Evolutionary conservation across 1,140 invertebrate genomes (phyloP).

Genomic region (Apis laboriosa): DNA sequence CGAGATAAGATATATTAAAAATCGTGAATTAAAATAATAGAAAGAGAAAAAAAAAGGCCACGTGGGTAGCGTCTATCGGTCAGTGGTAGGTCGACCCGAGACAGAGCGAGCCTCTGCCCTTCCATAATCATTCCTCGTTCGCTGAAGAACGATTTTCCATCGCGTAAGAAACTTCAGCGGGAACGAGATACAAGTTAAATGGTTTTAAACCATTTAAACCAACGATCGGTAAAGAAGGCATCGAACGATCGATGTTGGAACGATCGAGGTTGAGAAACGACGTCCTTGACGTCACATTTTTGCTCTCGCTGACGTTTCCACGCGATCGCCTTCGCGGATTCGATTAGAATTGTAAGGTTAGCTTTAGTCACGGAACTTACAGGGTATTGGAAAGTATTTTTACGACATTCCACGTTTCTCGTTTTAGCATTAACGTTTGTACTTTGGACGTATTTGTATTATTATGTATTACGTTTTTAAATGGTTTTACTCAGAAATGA

Average conservation of each 20-base stretch:
- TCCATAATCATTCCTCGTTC: constrained; percentile 14
- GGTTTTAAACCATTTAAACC: no score
- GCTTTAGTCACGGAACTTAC: constrained; percentile 26
- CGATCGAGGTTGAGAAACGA: no score
- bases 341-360: constrained; percentile 30
- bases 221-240: no score
- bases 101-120: constrained; percentile 34
- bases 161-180: constrained; percentile 7
- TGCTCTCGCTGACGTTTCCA: constrained; percentile 15
- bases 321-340: background rate
- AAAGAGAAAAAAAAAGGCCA: background rate
- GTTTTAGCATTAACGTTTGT: background rate
- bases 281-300: background rate
- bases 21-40: background rate
- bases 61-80: constrained; percentile 37
- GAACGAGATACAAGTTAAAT: background rate
- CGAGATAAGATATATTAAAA: no score
- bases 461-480: background rate
- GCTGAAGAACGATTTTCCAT: background rate
- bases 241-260: background rate
- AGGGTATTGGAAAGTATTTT: constrained; percentile 52
- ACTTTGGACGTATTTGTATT: background rate
- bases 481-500: background rate
- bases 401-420: constrained; percentile 9
- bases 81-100: constrained; percentile 36